Percentiles rank a stretch among this genome's conserved stretches.
These are phyloP conservation scores for Scelioninae gen. 2 DNA, from an alignment of 2,888 invertebrate genomes.

Conservation along the genomic window DNA sequence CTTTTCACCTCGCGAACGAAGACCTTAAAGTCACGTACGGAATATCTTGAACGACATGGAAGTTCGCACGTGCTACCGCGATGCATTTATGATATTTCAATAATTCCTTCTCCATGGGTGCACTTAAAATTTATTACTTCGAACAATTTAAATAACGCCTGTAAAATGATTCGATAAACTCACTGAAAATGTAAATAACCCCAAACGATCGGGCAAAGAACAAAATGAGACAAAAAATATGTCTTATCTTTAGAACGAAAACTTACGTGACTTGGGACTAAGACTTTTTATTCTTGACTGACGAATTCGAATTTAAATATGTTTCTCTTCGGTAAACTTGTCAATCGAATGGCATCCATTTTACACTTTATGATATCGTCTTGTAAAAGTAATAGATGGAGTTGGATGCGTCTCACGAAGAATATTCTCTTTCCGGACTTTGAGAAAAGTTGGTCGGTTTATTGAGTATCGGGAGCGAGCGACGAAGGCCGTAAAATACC, in stretches of 20 bases:
- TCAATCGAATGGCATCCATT: slow-evolving; percentile 22
- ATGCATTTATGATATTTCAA: background rate
- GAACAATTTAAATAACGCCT: too few species aligned
- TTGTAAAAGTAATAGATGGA: slow-evolving; percentile 25
- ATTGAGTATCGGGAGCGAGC: slow-evolving; percentile 23
- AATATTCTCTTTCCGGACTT: slow-evolving; percentile 22
- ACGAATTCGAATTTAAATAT: slow-evolving; percentile 3
- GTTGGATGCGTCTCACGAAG: slow-evolving; percentile 14
- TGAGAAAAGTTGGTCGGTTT: slow-evolving; percentile 15
- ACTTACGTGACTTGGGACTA: slow-evolving; percentile 1
- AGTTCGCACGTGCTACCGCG: background rate
- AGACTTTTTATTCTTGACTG: background rate
- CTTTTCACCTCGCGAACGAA: background rate
- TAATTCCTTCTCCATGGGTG: background rate
- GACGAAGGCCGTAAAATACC: slow-evolving; percentile 13
- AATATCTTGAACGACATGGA: background rate
- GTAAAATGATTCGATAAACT: too few species aligned
- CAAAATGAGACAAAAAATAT: too few species aligned
- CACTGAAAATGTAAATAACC: too few species aligned
- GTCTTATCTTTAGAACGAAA: too few species aligned
- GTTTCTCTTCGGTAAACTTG: slow-evolving; percentile 13
- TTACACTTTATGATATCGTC: slow-evolving; percentile 26
- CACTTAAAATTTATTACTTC: too few species aligned
- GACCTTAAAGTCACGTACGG: too few species aligned
- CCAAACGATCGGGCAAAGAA: too few species aligned